Evolutionary conservation across 2,113 vertebrate genomes (phyloP).

Genomic region (Ophthalmotilapia sp.): DNA sequence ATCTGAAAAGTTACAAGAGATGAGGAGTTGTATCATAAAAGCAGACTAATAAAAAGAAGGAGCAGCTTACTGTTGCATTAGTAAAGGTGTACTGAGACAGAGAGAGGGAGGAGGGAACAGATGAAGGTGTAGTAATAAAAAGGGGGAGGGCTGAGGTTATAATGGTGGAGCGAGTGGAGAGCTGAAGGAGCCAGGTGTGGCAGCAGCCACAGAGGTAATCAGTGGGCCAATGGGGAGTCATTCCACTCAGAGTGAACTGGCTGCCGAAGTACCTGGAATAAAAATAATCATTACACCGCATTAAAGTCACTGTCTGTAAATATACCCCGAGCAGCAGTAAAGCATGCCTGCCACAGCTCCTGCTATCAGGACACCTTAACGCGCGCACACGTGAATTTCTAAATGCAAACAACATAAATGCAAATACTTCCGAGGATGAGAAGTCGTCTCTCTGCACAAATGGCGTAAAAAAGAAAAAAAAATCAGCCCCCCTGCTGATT

Average conservation of each 20-base stretch:
- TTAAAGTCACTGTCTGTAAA: conserved; percentile 74
- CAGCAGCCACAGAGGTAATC: conserved; percentile 67
- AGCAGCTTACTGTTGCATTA: neutral
- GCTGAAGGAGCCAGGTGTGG: conserved; percentile 62
- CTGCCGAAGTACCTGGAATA: conserved; percentile 65
- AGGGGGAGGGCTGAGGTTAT: conserved; percentile 9
- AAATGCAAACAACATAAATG: conserved; percentile 26
- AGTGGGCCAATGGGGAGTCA: conserved; percentile 67
- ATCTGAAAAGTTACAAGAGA: neutral
- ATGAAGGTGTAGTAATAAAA: conserved; percentile 34
- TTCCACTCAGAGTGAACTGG: conserved; percentile 62
- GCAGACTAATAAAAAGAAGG: neutral
- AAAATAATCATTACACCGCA: conserved; percentile 76
- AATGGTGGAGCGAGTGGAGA: conserved; percentile 7
- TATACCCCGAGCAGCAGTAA: conserved; percentile 66
- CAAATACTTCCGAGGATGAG: neutral
- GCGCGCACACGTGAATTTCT: neutral
- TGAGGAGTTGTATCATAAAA: neutral
- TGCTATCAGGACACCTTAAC: conserved; percentile 13
- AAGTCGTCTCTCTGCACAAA: neutral
- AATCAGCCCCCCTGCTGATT: conserved; percentile 16
- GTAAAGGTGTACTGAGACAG: neutral
- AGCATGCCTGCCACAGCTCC: conserved; percentile 21
- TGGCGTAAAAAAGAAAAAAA: neutral
- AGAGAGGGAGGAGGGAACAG: neutral